Percentiles rank a stretch among this genome's conserved stretches.
These are phyloP conservation scores for Drosophila algonquin DNA, from an alignment of 2,888 invertebrate species.

Conservation along the genomic window DNA sequence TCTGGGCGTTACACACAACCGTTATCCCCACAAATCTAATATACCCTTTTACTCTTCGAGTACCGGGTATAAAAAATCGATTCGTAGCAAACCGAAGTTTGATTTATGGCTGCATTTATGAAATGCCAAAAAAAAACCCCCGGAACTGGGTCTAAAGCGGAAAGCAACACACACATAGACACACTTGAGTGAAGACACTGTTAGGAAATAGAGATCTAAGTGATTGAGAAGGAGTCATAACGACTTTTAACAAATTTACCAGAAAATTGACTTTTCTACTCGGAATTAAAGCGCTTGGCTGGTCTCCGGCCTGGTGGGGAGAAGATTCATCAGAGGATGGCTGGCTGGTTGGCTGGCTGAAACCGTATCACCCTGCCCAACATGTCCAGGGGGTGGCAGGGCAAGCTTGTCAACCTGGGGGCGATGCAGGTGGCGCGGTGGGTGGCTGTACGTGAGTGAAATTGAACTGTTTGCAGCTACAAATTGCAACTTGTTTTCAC, in stretches of 20 bases:
- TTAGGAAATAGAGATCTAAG: slow-evolving; percentile 80
- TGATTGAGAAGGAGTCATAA: slow-evolving; percentile 82
- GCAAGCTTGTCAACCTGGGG: slow-evolving; percentile 65
- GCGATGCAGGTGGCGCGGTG: background rate
- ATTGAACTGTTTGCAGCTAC: slow-evolving; percentile 79
- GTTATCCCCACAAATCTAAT: too few relatives aligned
- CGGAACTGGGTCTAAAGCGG: slow-evolving; percentile 39
- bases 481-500: slow-evolving; percentile 78
- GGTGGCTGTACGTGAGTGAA: slow-evolving; percentile 45
- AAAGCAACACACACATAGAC: slow-evolving; percentile 39
- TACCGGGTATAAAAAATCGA: too few relatives aligned
- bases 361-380: background rate
- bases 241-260: slow-evolving; percentile 82
- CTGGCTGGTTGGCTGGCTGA: slow-evolving; percentile 32
- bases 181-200: slow-evolving; percentile 23
- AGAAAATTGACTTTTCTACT: slow-evolving; percentile 82
- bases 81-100: slow-evolving; percentile 78
- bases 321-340: slow-evolving; percentile 12
- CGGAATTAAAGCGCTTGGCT: slow-evolving; percentile 66
- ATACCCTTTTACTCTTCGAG: too few relatives aligned
- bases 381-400: slow-evolving; percentile 25
- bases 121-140: slow-evolving; percentile 57
- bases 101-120: slow-evolving; percentile 81
- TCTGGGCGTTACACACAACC: too few relatives aligned
- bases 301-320: background rate